Evolutionary conservation across 2,888 invertebrate species (phyloP).

Genomic region (Apeira syringaria): DNA sequence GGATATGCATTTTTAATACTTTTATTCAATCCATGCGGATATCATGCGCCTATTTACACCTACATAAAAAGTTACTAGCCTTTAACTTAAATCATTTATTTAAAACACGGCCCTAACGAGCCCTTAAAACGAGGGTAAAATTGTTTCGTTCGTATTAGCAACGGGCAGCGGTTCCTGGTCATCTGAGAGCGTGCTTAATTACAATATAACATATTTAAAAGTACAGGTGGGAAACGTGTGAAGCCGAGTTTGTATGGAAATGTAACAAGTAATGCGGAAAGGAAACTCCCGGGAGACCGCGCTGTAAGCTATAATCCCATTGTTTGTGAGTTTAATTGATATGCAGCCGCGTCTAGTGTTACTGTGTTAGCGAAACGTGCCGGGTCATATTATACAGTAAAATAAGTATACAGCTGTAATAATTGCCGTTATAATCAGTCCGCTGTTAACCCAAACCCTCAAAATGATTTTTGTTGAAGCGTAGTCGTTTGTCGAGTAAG

Average conservation of each 20-base stretch:
- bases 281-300: conserved; percentile 42
- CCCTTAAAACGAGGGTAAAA: conserved; percentile 37
- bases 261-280: conserved; percentile 48
- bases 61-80: conserved; percentile 65
- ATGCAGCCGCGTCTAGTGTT: conserved; percentile 32
- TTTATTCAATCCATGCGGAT: conserved; percentile 54
- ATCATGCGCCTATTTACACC: conserved; percentile 47
- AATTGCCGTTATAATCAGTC: too few relatives aligned
- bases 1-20: conserved; percentile 67
- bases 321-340: conserved; percentile 40
- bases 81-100: conserved; percentile 57
- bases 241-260: conserved; percentile 34
- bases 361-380: conserved; percentile 25
- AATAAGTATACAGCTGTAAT: too few relatives aligned
- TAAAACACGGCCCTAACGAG: conserved; percentile 38
- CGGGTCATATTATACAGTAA: too few relatives aligned
- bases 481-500: too few relatives aligned
- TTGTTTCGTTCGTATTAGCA: conserved; percentile 23
- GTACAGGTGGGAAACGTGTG: neutral
- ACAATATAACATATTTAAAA: neutral
- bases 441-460: too few relatives aligned
- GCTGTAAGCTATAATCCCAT: conserved; percentile 30
- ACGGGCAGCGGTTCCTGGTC: neutral
- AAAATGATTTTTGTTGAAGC: too few relatives aligned
- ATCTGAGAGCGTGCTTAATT: neutral